A percentile compares a stretch with the other conserved stretches of the same genome.
phyloP scores from a whole-genome alignment of 2,797 vertebrate species.

The Champsocephalus esox region DNA sequence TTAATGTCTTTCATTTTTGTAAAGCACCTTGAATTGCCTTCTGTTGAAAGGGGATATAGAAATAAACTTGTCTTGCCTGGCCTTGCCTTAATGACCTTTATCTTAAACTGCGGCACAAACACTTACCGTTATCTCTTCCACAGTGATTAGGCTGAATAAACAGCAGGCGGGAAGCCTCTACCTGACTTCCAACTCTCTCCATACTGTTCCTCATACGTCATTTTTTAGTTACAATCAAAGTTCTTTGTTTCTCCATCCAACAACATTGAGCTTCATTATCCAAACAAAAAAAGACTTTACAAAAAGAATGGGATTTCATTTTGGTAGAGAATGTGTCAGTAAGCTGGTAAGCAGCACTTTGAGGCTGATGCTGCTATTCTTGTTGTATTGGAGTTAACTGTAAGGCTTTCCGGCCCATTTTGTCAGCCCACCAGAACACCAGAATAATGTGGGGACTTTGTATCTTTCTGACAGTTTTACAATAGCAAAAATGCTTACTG shows the following conservation, averaged over 20 bases:
- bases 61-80: neutral
- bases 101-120: constrained; percentile 49
- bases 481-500: neutral
- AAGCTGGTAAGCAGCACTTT: too few relatives aligned
- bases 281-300: too few relatives aligned
- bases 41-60: too few relatives aligned
- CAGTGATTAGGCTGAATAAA: constrained; percentile 27
- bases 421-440: neutral
- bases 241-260: neutral
- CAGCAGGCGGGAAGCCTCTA: neutral
- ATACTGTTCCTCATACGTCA: neutral
- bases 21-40: too few relatives aligned
- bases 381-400: neutral
- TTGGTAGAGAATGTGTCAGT: too few relatives aligned
- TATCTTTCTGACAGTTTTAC: neutral
- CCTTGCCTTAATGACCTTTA: constrained; percentile 40
- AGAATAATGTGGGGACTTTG: constrained; percentile 2
- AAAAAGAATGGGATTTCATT: too few relatives aligned
- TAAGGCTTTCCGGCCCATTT: neutral
- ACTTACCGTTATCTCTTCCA: constrained; percentile 24
- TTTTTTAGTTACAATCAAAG: neutral
- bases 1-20: too few relatives aligned
- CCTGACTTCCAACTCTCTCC: constrained; percentile 6
- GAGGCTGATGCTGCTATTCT: neutral
- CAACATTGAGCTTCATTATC: neutral